Percentiles rank a stretch among this genome's conserved stretches.
These are phyloP conservation scores for Cotesia vestalis DNA, from an alignment of 1,140 invertebrate species.

Conservation along the genomic window DNA sequence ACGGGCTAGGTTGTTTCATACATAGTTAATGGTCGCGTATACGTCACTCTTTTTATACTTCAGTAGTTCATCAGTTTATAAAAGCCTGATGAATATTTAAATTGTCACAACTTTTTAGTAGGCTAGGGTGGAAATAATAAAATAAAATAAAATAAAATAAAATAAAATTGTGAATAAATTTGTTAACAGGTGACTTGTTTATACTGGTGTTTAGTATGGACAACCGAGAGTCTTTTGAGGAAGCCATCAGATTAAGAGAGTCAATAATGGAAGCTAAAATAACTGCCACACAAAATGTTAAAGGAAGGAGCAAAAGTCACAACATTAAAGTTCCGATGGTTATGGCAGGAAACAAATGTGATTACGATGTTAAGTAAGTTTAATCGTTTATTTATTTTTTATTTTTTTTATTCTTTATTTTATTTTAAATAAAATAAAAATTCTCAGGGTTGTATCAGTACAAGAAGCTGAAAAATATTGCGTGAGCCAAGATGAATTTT, in stretches of 20 bases:
- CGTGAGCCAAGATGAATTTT: slow-evolving; percentile 74
- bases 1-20: no score
- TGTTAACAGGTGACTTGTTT: slow-evolving; percentile 80
- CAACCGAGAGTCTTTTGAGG: slow-evolving; percentile 85
- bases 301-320: slow-evolving; percentile 68
- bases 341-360: slow-evolving; percentile 84
- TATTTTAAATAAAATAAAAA: slow-evolving; percentile 25
- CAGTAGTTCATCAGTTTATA: no score
- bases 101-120: no score
- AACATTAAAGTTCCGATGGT: slow-evolving; percentile 80
- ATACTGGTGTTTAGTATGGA: slow-evolving; percentile 87
- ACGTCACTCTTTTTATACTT: no score
- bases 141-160: background rate
- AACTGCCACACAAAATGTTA: slow-evolving; percentile 70
- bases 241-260: slow-evolving; percentile 81
- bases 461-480: slow-evolving; percentile 78
- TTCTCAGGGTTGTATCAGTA: slow-evolving; percentile 72
- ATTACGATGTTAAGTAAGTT: slow-evolving; percentile 44
- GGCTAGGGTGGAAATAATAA: slow-evolving; percentile 1
- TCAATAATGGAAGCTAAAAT: slow-evolving; percentile 84
- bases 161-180: slow-evolving; percentile 13
- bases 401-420: slow-evolving; percentile 15
- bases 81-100: no score
- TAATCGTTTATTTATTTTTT: background rate
- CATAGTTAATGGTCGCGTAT: no score